Evolutionary conservation across 2,888 invertebrate genomes (phyloP).

Genomic region (Mimas tiliae): DNA sequence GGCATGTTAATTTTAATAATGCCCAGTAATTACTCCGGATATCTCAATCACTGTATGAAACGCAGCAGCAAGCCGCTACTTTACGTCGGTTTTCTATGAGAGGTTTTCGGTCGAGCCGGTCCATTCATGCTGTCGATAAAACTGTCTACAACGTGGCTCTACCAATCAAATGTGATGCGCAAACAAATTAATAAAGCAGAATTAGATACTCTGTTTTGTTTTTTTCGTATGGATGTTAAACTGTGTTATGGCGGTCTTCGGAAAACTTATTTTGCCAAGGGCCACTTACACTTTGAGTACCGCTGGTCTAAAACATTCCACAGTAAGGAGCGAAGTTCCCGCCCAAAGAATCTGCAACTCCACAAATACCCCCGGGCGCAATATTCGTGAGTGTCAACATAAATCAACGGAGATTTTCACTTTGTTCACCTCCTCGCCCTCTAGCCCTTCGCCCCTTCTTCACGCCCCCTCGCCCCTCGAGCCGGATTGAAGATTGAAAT

Average conservation of each 20-base stretch:
- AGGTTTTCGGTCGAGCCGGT: no score
- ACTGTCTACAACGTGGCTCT: no score
- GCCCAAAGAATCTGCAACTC: slow-evolving; percentile 31
- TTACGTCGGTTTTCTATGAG: no score
- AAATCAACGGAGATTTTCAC: slow-evolving; percentile 30
- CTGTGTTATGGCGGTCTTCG: background rate
- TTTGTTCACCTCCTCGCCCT: slow-evolving; percentile 21
- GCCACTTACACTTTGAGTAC: background rate
- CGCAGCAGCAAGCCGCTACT: no score
- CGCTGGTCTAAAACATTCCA: slow-evolving; percentile 14
- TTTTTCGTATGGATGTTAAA: no score
- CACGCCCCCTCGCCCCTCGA: background rate
- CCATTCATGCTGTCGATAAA: no score
- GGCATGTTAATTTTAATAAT: no score
- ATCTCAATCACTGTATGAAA: no score
- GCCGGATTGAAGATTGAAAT: slow-evolving; percentile 33
- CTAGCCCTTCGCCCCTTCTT: slow-evolving; percentile 1
- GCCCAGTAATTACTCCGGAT: no score
- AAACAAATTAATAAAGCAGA: no score
- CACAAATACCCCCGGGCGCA: slow-evolving; percentile 22
- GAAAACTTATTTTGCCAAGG: background rate
- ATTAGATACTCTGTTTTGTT: no score
- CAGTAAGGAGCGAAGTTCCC: slow-evolving; percentile 28
- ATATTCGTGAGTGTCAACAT: slow-evolving; percentile 29
- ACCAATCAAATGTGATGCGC: no score